Evolutionary conservation across 2,888 invertebrate species (phyloP), one percentile per base, ranked within the genome.

Genomic region (Aphodius sticticus): DNA sequence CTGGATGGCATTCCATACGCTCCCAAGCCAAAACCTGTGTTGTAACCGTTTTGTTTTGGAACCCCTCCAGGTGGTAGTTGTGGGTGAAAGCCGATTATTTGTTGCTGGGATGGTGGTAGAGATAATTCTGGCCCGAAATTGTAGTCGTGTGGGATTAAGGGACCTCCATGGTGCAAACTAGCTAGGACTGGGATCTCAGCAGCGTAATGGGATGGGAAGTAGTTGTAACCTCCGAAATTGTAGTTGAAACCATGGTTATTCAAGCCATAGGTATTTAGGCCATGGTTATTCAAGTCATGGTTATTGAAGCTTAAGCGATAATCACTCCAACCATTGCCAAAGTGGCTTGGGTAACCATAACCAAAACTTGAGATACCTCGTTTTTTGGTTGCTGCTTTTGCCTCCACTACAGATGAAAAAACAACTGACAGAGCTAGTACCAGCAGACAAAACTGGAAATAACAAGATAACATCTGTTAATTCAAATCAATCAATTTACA

Each of bases 391-490:
- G 82, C 84, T 70, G 69, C 84, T 82, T 84, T 79, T 9, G 82
- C 81, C 82, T 84, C 85, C 82, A 84, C 84, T 80, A 83, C 84
- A 79, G 83, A 80, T 16, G 81, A 37, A 72, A 6, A 76, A 15
- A 82, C 83, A 78, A 84, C 78, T 53, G 53, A 53, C 77, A 86
- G 80, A 83, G 85, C 85, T 81, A 85, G 82, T 81, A 84, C 75
- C 75, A 81, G 82, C 76, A 85, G 79, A 69, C 83, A 80, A 77
- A 84, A 82, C 86, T 86, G 81, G 26, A 26, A 26, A 3, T 26
- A 26, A 26, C 26, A 26, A 26, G 26, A 26, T 26, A 26, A 7
- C 53, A 53, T 53, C 9, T 53, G 12, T 53, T 53, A 53, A 53
- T 26, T 26, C 26, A 26, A 26, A 26, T 26, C 26, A 26, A 26